A percentile compares a stretch with the other conserved stretches of the same genome.
phyloP scores from a whole-genome alignment of 2,113 vertebrate genomes.

The Chaetops frenatus region DNA sequence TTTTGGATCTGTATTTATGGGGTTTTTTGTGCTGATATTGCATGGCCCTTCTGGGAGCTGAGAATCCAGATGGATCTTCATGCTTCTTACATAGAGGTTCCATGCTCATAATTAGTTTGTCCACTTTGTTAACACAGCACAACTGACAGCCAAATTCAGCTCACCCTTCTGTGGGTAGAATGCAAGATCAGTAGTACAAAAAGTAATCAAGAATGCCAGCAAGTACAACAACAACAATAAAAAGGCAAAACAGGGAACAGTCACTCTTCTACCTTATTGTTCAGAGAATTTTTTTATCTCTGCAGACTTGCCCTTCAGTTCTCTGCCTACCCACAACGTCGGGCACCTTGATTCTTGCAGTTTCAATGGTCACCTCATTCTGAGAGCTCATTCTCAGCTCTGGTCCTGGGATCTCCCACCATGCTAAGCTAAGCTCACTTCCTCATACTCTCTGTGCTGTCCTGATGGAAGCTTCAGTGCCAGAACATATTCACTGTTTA shows the following conservation, averaged over 20 bases:
- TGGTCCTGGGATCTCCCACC: not conserved
- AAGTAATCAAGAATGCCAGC: not conserved
- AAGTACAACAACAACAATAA: not conserved
- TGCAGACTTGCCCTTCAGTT: not conserved
- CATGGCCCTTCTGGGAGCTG: not conserved
- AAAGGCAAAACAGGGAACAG: not conserved
- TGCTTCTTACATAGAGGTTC: not conserved
- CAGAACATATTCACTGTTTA: not conserved
- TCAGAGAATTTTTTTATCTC: not conserved
- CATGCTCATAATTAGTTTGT: not conserved
- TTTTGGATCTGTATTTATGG: not conserved
- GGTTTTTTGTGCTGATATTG: not conserved
- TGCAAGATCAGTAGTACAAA: not conserved
- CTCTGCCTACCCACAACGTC: not conserved
- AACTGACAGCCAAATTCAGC: not conserved
- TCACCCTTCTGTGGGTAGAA: not conserved
- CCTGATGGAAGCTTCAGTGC: not conserved
- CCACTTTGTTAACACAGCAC: not conserved
- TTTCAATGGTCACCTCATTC: not conserved
- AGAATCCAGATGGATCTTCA: not conserved
- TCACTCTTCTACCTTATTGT: not conserved
- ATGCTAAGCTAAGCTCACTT: not conserved
- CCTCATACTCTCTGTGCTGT: not conserved
- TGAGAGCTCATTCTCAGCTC: not conserved
- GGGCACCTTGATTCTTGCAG: not conserved